Conservation (phyloP, 2,113 vertebrate species). For the Rhegmatorhina hoffmannsi region DNA sequence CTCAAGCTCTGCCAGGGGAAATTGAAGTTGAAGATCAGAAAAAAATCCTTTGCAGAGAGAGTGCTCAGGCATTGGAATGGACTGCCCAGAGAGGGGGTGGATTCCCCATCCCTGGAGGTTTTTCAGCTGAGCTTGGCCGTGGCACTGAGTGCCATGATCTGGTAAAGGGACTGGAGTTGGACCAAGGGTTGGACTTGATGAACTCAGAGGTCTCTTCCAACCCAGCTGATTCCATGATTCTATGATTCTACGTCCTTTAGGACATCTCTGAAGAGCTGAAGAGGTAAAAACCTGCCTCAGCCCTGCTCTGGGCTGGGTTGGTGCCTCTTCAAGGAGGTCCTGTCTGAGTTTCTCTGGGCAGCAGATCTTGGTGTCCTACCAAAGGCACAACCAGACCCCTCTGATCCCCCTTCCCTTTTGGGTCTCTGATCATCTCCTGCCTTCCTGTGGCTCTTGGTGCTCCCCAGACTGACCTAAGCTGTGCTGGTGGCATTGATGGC, state of each 20-base stretch:
- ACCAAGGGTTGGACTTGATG: no score
- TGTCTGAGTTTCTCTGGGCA: not conserved
- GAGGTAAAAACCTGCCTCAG: conserved; percentile 20
- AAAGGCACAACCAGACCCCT: not conserved
- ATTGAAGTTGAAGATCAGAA: no score
- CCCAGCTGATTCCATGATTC: no score
- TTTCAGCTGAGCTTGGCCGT: no score
- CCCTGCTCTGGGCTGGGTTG: not conserved
- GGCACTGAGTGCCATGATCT: no score
- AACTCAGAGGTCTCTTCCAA: no score
- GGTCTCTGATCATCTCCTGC: not conserved
- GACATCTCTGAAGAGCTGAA: not conserved
- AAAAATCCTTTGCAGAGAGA: no score
- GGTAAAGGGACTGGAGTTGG: no score
- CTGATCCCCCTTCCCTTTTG: not conserved
- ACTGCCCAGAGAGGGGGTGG: no score
- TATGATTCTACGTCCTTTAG: not conserved
- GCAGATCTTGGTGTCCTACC: rapidly evolving
- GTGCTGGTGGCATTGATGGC: not conserved
- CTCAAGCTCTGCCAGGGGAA: no score
- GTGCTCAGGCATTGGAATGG: no score
- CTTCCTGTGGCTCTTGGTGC: not conserved
- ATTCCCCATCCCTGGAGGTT: no score
- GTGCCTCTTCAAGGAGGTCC: not conserved
- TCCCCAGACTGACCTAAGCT: not conserved